These are phyloP conservation scores for Notodonta ziczac DNA, from an alignment of 2,888 invertebrate species.

Conservation along the genomic window DNA sequence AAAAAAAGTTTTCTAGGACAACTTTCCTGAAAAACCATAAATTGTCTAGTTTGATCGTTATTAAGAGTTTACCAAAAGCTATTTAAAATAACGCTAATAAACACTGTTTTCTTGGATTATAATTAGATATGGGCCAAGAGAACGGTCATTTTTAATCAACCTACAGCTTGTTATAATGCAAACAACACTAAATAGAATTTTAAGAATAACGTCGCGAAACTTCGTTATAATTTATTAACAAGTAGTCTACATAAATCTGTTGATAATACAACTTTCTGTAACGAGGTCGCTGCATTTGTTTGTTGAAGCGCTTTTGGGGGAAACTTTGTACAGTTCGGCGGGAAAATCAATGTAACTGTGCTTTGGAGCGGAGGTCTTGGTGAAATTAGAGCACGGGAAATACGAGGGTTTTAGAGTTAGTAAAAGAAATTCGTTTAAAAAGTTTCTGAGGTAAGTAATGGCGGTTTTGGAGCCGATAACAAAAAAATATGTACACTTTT, in stretches of 20 bases:
- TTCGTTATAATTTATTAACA: slow-evolving; percentile 33
- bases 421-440: neutral
- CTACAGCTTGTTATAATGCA: neutral
- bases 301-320: slow-evolving; percentile 15
- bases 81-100: too few relatives aligned
- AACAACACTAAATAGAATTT: slow-evolving; percentile 22
- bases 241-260: slow-evolving; percentile 36
- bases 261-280: slow-evolving; percentile 31
- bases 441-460: too few relatives aligned
- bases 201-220: slow-evolving; percentile 27
- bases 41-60: too few relatives aligned
- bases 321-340: slow-evolving; percentile 18
- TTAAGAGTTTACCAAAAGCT: too few relatives aligned
- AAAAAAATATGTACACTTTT: too few relatives aligned
- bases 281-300: slow-evolving; percentile 35
- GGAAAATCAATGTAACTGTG: slow-evolving; percentile 27
- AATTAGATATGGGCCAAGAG: too few relatives aligned
- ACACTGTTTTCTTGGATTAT: too few relatives aligned
- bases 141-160: too few relatives aligned
- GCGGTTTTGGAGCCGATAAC: too few relatives aligned
- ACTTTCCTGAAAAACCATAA: too few relatives aligned
- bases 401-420: neutral
- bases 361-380: slow-evolving; percentile 10
- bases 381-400: neutral
- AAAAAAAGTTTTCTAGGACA: too few relatives aligned